These are phyloP conservation scores for Diadophis punctatus DNA, from an alignment of 2,113 vertebrate species.

Conservation along the genomic window DNA sequence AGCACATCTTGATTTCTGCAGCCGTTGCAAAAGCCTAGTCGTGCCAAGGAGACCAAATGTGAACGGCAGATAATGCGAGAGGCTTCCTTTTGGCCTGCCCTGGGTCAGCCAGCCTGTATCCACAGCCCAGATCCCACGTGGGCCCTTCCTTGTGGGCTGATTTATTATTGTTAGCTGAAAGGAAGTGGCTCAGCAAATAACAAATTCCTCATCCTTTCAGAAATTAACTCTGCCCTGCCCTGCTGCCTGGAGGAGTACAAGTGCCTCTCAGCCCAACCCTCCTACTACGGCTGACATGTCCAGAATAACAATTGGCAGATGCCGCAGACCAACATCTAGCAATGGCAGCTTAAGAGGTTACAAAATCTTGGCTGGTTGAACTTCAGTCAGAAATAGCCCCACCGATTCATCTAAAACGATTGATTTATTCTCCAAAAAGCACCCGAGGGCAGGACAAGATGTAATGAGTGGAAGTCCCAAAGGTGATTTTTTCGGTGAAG, in stretches of 20 bases:
- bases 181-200: slow-evolving; percentile 46
- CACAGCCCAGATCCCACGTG: neutral
- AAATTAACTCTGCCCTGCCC: slow-evolving; percentile 45
- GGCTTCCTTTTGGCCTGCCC: slow-evolving; percentile 20
- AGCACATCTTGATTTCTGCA: fast-evolving
- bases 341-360: too few species aligned
- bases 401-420: neutral
- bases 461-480: neutral
- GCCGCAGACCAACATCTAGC: too few species aligned
- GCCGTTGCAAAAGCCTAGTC: neutral
- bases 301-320: neutral
- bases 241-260: neutral
- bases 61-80: slow-evolving; percentile 38
- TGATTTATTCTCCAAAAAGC: neutral
- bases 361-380: too few species aligned
- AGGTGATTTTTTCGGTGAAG: too few species aligned
- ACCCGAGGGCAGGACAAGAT: neutral
- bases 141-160: slow-evolving; percentile 11
- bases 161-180: slow-evolving; percentile 20
- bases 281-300: neutral
- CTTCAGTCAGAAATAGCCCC: too few species aligned
- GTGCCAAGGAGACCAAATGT: slow-evolving; percentile 32
- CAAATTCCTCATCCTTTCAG: slow-evolving; percentile 3
- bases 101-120: neutral
- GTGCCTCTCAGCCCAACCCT: neutral